Percentiles rank a stretch among this genome's conserved stretches.
Conservation (phyloP, 2,797 vertebrate genomes). For the Gallirallus australis region DNA sequence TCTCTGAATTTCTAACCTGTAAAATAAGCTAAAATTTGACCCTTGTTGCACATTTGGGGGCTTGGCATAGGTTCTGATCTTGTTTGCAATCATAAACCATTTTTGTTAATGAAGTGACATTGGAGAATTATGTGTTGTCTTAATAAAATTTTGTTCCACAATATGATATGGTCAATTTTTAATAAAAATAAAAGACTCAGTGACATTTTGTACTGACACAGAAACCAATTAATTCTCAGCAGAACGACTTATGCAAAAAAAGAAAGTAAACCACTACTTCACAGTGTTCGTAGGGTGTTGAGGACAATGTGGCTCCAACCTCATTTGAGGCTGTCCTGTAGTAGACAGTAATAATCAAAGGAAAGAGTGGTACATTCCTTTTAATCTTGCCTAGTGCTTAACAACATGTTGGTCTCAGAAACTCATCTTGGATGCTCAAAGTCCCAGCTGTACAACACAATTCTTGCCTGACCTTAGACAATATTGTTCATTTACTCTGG, state of each 20-base stretch:
- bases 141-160: background rate
- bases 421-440: background rate
- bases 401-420: background rate
- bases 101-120: background rate
- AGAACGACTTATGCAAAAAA: background rate
- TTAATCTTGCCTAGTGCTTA: background rate
- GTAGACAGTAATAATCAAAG: conserved; percentile 3
- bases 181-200: background rate
- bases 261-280: background rate
- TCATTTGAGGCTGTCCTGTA: background rate
- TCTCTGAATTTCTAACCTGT: background rate
- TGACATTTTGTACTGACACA: background rate
- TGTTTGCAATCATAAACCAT: background rate
- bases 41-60: background rate
- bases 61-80: background rate
- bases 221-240: background rate
- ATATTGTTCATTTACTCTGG: background rate
- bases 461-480: background rate
- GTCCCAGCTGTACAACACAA: background rate
- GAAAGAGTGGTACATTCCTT: background rate
- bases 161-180: background rate
- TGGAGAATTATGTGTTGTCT: background rate
- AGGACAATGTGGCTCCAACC: background rate
- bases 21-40: background rate
- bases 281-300: background rate